Evolutionary conservation across 2,113 vertebrate genomes (phyloP), one percentile per base, ranked within the genome.

Genomic region (Sorex fumeus): DNA sequence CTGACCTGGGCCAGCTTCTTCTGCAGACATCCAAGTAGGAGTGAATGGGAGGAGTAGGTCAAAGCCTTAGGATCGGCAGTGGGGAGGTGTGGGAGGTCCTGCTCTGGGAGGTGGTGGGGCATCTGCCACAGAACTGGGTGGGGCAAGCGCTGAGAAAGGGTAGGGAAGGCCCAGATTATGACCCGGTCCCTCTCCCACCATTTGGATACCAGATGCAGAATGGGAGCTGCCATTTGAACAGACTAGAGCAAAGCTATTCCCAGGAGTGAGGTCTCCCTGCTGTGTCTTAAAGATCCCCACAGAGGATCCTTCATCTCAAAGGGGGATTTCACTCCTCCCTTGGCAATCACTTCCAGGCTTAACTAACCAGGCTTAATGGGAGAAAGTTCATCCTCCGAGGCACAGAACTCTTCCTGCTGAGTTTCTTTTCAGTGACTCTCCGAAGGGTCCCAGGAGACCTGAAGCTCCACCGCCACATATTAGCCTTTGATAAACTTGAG

Each of bases 161-260:
- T 53, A 28, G 91, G 34, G 72, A 57, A 60, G 34, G 57, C 21
- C 67, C 1, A 3, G 50, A 57, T n/a, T 13, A 25, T 8, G 9
- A 53, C 86, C 83, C 67, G 92, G 85, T 47, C 88, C n/a, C 34
- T 94, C 60, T 89, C 30, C 50, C 6, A 78, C 66, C 94, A 93
- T 95, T 95, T 95, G 94, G 78, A 86, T 21, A 93, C 79, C 93
- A 96, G 95, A 95, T 87, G 92, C 70, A 66, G 72, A 57, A 71
- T 3, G 83, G 87, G 19, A 28, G 25, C 57, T 93, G 93, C 86
- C 91, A 75, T 91, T 87, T 93, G 80, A 85, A 86, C 36, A 66
- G 79, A n/a, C 77, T 84, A 53, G 76, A 92, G 94, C 91, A 94
- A 82, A 19, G 27, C 32, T 53, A 9, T 81, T 84, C 90, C 85